These are phyloP conservation scores for Adelognathus sp. DNA, from an alignment of 2,888 invertebrate genomes.

Conservation along the genomic window DNA sequence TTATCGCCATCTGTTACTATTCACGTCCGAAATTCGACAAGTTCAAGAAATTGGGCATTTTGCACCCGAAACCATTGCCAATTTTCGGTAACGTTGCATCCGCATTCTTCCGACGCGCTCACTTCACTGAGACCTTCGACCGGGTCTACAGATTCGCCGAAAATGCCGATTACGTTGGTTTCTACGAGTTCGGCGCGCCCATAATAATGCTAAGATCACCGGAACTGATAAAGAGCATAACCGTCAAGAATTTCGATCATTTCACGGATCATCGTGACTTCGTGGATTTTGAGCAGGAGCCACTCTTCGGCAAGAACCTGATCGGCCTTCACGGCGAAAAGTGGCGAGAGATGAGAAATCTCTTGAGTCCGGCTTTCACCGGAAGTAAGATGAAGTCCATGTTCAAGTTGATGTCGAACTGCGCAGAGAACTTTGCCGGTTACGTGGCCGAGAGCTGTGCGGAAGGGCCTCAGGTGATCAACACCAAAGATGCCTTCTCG, in stretches of 20 bases:
- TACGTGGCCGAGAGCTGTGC: slow-evolving; percentile 47
- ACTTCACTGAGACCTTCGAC: no score
- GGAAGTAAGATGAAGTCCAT: slow-evolving; percentile 57
- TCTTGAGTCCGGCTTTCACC: slow-evolving; percentile 56
- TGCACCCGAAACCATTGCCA: slow-evolving; percentile 5
- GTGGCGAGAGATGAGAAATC: slow-evolving; percentile 46
- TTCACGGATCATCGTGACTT: slow-evolving; percentile 46
- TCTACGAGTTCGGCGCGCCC: slow-evolving; percentile 70
- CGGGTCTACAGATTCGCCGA: slow-evolving; percentile 55
- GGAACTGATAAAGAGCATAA: slow-evolving; percentile 72
- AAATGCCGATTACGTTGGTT: slow-evolving; percentile 64
- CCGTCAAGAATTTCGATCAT: slow-evolving; percentile 61
- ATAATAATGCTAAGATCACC: slow-evolving; percentile 72
- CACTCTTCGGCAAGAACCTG: slow-evolving; percentile 48
- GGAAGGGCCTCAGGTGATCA: slow-evolving; percentile 45
- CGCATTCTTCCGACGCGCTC: no score
- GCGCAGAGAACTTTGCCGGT: slow-evolving; percentile 39
- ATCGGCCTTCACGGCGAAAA: slow-evolving; percentile 45
- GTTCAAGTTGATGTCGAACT: slow-evolving; percentile 54
- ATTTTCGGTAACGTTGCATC: slow-evolving; percentile 56
- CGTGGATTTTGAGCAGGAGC: slow-evolving; percentile 33
- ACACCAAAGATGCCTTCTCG: slow-evolving; percentile 67
- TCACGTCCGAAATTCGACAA: background rate
- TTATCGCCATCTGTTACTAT: no score
- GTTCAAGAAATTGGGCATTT: slow-evolving; percentile 12